Conservation (phyloP, 2,113 vertebrate species). For the Platichthys flesus region DNA sequence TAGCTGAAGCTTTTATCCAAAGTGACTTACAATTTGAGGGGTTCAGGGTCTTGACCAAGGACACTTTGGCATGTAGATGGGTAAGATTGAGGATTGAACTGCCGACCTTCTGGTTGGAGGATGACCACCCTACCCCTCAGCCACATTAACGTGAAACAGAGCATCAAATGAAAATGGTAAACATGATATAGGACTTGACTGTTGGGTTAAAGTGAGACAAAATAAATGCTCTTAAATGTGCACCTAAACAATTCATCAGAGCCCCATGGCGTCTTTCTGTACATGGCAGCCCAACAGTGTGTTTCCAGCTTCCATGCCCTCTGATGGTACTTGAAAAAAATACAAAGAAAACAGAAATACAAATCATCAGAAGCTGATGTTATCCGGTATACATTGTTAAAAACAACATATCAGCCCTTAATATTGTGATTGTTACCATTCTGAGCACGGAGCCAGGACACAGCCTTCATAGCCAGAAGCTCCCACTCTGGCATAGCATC, state of each 20-base stretch:
- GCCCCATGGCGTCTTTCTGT: conserved; percentile 51
- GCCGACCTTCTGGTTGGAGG: no score
- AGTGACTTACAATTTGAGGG: no score
- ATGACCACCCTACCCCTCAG: no score
- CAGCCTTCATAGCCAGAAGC: conserved; percentile 81
- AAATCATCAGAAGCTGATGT: background rate
- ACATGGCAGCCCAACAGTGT: conserved; percentile 54
- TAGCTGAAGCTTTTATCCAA: no score
- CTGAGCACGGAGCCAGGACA: conserved; percentile 77
- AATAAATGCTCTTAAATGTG: no score
- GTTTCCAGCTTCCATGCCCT: conserved; percentile 72
- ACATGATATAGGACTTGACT: no score
- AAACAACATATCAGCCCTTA: background rate
- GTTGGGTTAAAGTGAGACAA: no score
- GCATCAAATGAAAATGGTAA: no score
- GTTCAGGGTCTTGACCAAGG: no score
- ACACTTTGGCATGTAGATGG: no score
- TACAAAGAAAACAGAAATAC: background rate
- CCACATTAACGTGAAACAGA: no score
- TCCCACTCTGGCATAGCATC: conserved; percentile 80
- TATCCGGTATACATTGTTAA: background rate
- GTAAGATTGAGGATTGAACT: no score
- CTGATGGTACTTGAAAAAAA: conserved; percentile 44
- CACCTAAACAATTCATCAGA: background rate
- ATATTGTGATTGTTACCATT: conserved; percentile 61